These are phyloP conservation scores for Aurelia aurita complex sp. Pacific DNA, from an alignment of 30 jellyfish, hydroid and myxozoan species.

Conservation along the genomic window DNA sequence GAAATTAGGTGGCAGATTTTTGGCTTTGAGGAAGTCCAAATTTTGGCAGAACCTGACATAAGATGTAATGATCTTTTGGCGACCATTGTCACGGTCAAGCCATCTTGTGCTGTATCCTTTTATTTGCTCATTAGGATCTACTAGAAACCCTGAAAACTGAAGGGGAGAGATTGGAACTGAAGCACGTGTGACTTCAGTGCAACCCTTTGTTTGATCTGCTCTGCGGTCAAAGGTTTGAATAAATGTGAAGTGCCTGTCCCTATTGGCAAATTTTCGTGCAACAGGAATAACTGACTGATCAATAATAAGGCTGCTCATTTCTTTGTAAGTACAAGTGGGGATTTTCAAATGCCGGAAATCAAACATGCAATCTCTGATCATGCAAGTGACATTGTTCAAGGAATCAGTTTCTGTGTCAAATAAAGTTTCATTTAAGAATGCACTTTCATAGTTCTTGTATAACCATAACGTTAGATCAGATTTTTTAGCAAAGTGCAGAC, in stretches of 20 bases:
- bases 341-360: constrained; percentile 12
- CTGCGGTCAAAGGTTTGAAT: constrained; percentile 22
- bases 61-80: background rate
- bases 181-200: constrained; percentile 38
- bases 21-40: background rate
- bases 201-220: constrained; percentile 36
- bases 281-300: background rate
- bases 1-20: constrained; percentile 4
- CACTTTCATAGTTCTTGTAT: constrained; percentile 1
- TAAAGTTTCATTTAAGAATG: background rate
- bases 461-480: background rate
- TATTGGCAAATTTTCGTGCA: too few relatives aligned
- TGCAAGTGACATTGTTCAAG: constrained; percentile 27
- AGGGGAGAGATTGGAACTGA: constrained; percentile 34
- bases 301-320: background rate
- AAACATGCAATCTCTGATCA: background rate
- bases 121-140: constrained; percentile 16
- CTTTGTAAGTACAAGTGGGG: constrained; percentile 2
- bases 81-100: background rate
- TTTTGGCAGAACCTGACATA: constrained; percentile 34
- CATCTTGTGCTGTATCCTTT: constrained; percentile 26
- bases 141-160: constrained; percentile 11
- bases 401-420: background rate
- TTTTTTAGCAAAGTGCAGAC: background rate
- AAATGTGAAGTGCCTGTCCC: too few relatives aligned